Evolutionary conservation across 2,113 vertebrate genomes (phyloP).

Genomic region (Lepisosteus osseus): DNA sequence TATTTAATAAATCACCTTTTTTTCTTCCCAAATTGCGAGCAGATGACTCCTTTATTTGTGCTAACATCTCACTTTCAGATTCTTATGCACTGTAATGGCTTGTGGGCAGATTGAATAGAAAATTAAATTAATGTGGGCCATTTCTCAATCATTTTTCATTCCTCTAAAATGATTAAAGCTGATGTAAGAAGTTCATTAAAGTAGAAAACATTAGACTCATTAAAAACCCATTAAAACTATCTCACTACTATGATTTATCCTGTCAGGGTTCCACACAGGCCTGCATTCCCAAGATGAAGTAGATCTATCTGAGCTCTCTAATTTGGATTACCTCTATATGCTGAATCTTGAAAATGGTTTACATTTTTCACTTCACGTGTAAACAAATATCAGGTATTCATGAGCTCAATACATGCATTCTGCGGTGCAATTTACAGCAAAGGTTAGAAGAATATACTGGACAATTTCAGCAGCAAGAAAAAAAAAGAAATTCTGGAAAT

Average conservation of each 20-base stretch:
- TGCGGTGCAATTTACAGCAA: too few species aligned
- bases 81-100: slow-evolving; percentile 51
- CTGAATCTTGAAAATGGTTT: background rate
- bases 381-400: slow-evolving; percentile 2
- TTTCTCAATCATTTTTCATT: slow-evolving; percentile 87
- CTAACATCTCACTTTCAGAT: background rate
- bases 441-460: too few species aligned
- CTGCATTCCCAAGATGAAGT: slow-evolving; percentile 33
- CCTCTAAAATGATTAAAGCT: slow-evolving; percentile 86
- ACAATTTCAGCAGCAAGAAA: too few species aligned
- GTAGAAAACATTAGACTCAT: slow-evolving; percentile 91
- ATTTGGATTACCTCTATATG: slow-evolving; percentile 26
- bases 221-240: slow-evolving; percentile 94
- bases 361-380: background rate
- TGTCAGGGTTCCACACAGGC: slow-evolving; percentile 51
- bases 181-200: slow-evolving; percentile 93
- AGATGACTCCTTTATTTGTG: background rate
- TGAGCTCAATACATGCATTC: background rate
- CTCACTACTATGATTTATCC: slow-evolving; percentile 82
- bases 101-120: slow-evolving; percentile 77
- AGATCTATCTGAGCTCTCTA: slow-evolving; percentile 32
- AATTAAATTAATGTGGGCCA: slow-evolving; percentile 85
- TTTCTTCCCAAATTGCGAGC: background rate
- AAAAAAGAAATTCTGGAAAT: too few species aligned
- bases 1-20: background rate